Percentiles rank a stretch among this genome's conserved stretches.
These are phyloP conservation scores for Ceriagrion tenellum DNA, from an alignment of 2,888 invertebrate species.

Conservation along the genomic window DNA sequence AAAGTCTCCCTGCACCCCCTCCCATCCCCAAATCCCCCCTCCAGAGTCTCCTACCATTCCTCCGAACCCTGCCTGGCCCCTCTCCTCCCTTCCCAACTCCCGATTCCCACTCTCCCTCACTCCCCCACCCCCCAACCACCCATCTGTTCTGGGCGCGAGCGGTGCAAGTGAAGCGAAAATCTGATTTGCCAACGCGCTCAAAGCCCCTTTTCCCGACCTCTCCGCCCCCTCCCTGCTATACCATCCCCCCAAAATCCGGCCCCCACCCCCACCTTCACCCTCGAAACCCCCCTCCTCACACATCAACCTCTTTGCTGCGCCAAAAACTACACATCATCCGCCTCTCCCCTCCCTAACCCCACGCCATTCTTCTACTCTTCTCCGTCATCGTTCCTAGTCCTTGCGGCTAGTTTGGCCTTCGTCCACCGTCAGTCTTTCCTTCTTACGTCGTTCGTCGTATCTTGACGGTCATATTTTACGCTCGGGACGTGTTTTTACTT, in stretches of 20 bases:
- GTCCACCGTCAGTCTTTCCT: neutral
- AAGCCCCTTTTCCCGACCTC: slow-evolving; percentile 65
- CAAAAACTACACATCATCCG: slow-evolving; percentile 67
- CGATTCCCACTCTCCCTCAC: slow-evolving; percentile 73
- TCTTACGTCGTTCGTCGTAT: neutral
- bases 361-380: slow-evolving; percentile 71
- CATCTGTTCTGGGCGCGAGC: slow-evolving; percentile 67
- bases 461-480: neutral
- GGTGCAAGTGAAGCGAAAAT: slow-evolving; percentile 73
- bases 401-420: neutral
- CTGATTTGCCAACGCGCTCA: slow-evolving; percentile 73
- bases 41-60: neutral
- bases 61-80: neutral
- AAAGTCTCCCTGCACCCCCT: neutral
- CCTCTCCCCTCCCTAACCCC: slow-evolving; percentile 71
- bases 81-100: neutral
- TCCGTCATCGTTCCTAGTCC: slow-evolving; percentile 72
- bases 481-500: neutral
- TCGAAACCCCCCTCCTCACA: slow-evolving; percentile 69
- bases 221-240: slow-evolving; percentile 30
- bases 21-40: neutral
- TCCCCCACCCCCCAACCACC: slow-evolving; percentile 75
- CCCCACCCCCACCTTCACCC: slow-evolving; percentile 69
- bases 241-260: slow-evolving; percentile 37
- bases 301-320: slow-evolving; percentile 63